Conservation (phyloP, 2,797 vertebrate species). For the Okamejei kenojei region DNA sequence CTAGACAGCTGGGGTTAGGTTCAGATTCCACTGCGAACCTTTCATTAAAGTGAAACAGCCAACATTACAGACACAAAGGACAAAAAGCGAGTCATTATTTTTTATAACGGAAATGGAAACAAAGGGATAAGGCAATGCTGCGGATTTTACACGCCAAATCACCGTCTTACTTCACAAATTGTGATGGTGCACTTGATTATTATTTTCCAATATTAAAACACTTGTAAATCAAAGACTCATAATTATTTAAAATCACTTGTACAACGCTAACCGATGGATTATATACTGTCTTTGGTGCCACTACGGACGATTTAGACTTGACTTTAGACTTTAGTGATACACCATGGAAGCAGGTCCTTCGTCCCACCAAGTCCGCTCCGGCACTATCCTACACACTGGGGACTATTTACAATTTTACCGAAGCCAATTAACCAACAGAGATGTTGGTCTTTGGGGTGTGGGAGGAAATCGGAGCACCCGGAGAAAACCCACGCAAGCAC, state of each 20-base stretch:
- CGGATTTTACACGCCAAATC: neutral
- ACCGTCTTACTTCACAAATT: neutral
- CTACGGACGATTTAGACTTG: no score
- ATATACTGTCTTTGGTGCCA: no score
- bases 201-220: neutral
- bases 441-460: no score
- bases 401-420: no score
- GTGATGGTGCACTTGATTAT: neutral
- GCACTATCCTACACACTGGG: no score
- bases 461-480: no score
- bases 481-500: no score
- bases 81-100: neutral
- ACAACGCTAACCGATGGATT: no score
- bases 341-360: no score
- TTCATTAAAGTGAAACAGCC: neutral
- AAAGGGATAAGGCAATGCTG: constrained; percentile 15
- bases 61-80: constrained; percentile 29
- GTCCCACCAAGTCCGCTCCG: no score
- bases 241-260: neutral
- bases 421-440: no score
- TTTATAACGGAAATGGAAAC: neutral
- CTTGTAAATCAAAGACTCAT: neutral
- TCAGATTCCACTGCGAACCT: constrained; percentile 23
- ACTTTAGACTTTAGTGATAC: no score
- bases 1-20: constrained; percentile 35